Conservation (phyloP, 2,888 invertebrate genomes). For the Drosophila mettleri region DNA sequence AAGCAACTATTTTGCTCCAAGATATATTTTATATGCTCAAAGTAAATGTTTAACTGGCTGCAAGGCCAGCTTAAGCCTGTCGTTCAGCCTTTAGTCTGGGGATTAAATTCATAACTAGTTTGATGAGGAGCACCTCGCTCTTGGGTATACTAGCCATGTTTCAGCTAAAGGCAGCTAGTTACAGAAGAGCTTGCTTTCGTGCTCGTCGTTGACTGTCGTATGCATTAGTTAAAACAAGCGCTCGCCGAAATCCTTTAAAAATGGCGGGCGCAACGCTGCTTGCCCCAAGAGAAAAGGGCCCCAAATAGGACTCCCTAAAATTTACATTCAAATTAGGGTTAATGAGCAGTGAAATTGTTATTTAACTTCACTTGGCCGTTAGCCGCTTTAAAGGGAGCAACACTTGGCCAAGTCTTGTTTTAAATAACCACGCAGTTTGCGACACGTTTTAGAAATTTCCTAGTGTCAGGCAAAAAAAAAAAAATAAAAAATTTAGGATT, state of each 20-base stretch:
- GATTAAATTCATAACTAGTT: slow-evolving; percentile 11
- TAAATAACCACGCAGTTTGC: slow-evolving; percentile 61
- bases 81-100: background rate
- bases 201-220: slow-evolving; percentile 27
- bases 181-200: background rate
- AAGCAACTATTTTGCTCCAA: background rate
- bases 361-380: slow-evolving; percentile 78
- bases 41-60: background rate
- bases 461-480: slow-evolving; percentile 17
- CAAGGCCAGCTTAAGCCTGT: background rate
- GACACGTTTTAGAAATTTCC: slow-evolving; percentile 72
- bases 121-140: background rate
- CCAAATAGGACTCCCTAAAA: slow-evolving; percentile 66
- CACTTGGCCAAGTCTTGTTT: slow-evolving; percentile 47
- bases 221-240: slow-evolving; percentile 69
- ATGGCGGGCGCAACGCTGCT: slow-evolving; percentile 19
- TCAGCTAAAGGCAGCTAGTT: slow-evolving; percentile 4
- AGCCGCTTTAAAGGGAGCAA: slow-evolving; percentile 71
- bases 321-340: slow-evolving; percentile 82
- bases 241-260: slow-evolving; percentile 67
- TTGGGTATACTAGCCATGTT: background rate
- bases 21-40: background rate
- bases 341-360: slow-evolving; percentile 83
- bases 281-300: slow-evolving; percentile 31
- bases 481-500: slow-evolving; percentile 5